Conservation (phyloP, 2,113 vertebrate genomes). For the Tragelaphus buxtoni region DNA sequence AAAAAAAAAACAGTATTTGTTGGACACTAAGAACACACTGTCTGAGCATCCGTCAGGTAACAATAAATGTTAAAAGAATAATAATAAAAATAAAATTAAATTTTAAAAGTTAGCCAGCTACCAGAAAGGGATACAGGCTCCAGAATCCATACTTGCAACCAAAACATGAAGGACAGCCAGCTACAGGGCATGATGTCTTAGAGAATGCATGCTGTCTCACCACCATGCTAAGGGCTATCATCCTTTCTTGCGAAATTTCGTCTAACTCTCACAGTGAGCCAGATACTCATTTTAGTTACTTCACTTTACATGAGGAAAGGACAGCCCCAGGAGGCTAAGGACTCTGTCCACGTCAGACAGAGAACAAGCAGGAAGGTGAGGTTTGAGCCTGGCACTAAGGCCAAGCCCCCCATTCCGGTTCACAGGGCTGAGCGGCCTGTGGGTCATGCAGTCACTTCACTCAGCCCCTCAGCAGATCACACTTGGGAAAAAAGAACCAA, state of each 20-base stretch:
- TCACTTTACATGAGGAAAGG: not conserved
- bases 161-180: not conserved
- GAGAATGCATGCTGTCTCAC: accelerated
- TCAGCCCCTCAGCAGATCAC: not conserved
- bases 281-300: not conserved
- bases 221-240: not conserved
- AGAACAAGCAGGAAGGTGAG: not conserved
- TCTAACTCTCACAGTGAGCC: not conserved
- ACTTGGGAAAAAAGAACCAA: not conserved
- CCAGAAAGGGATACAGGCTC: not conserved
- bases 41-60: not conserved
- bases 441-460: accelerated
- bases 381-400: not conserved
- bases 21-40: not conserved
- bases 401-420: accelerated
- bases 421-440: accelerated
- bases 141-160: not conserved
- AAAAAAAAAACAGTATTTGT: not conserved
- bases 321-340: not conserved
- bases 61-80: not conserved
- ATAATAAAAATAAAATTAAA: not conserved
- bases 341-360: not conserved
- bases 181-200: not conserved
- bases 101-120: not conserved
- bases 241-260: not conserved